These are phyloP conservation scores for Platalea minor DNA, from an alignment of 2,797 vertebrate genomes.

Conservation along the genomic window DNA sequence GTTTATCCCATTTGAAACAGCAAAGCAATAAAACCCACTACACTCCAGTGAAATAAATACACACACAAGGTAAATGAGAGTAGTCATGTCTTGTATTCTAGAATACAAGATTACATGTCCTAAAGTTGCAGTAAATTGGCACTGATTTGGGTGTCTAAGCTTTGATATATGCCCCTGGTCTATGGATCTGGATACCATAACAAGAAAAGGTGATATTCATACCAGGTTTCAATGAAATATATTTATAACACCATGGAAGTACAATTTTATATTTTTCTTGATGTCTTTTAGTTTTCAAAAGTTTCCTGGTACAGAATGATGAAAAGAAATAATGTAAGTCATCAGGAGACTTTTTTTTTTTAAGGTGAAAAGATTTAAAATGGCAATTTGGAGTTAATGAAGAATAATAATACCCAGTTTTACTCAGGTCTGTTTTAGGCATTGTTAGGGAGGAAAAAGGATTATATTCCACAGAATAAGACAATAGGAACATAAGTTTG, in stretches of 20 bases:
- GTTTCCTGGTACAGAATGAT: neutral
- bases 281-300: neutral
- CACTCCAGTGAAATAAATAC: neutral
- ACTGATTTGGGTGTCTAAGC: constrained; percentile 52
- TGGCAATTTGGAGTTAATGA: constrained; percentile 27
- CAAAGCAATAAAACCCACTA: constrained; percentile 15
- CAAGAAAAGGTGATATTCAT: neutral
- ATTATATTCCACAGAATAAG: constrained; percentile 4
- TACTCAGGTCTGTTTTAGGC: neutral
- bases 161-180: constrained; percentile 17
- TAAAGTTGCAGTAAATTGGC: constrained; percentile 51
- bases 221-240: constrained; percentile 30
- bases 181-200: neutral
- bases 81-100: constrained; percentile 14
- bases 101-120: constrained; percentile 26
- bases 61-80: constrained; percentile 27
- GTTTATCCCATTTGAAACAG: neutral
- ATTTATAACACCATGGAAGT: constrained; percentile 21
- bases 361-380: constrained; percentile 6
- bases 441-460: neutral
- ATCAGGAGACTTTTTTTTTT: constrained; percentile 4
- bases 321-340: constrained; percentile 7
- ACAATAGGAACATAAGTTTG: neutral
- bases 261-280: constrained; percentile 17
- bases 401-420: neutral